These are phyloP conservation scores for Bubo scandiacus DNA, from an alignment of 2,113 vertebrate genomes.

Conservation along the genomic window DNA sequence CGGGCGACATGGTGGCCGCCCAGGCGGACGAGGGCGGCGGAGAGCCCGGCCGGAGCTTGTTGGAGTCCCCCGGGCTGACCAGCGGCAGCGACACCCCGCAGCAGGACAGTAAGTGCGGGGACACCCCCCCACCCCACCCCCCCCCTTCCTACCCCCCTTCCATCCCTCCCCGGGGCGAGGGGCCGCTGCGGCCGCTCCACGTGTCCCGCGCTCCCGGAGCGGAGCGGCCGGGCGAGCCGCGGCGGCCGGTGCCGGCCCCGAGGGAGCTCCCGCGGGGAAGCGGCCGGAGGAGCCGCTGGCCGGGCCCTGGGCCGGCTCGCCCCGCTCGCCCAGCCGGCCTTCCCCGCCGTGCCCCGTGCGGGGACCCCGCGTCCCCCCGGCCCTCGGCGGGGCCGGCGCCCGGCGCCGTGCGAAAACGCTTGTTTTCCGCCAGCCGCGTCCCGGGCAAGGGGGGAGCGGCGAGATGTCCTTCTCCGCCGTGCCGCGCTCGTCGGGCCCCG, in stretches of 20 bases:
- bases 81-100: conserved; percentile 98
- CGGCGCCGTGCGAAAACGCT: background rate
- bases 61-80: conserved; percentile 95
- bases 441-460: background rate
- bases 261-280: background rate
- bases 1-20: conserved; percentile 89
- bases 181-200: background rate
- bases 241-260: background rate
- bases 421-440: background rate
- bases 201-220: background rate
- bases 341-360: background rate
- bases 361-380: background rate
- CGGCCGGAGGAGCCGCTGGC: background rate
- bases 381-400: background rate
- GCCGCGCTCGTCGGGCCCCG: background rate
- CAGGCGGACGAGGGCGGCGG: conserved; percentile 89
- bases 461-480: background rate
- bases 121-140: no score
- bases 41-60: conserved; percentile 88
- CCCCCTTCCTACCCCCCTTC: no score
- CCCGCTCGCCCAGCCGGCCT: background rate
- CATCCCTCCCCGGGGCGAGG: background rate
- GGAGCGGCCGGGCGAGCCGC: background rate
- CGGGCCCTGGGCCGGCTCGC: background rate
- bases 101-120: conserved; percentile 91